phyloP scores from a whole-genome alignment of 1,140 invertebrate genomes.

The Papilio glaucus region DNA sequence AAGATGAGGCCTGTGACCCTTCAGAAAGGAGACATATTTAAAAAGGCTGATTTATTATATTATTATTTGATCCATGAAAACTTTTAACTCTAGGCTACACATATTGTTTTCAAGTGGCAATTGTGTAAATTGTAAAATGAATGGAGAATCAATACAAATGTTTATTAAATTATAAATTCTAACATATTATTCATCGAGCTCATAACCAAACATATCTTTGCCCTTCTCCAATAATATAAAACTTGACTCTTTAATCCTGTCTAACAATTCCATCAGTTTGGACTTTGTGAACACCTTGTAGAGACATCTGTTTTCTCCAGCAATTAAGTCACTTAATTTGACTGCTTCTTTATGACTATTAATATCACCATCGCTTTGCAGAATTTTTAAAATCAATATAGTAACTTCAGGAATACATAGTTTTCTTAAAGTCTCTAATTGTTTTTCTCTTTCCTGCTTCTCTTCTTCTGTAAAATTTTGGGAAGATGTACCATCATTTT shows the following conservation, averaged over 20 bases:
- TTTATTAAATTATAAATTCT: slow-evolving; percentile 51
- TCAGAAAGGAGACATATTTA: too few species aligned
- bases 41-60: too few species aligned
- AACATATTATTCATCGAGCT: slow-evolving; percentile 65
- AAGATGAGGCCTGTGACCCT: too few species aligned
- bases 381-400: slow-evolving; percentile 90
- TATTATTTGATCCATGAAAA: too few species aligned
- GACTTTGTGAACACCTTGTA: slow-evolving; percentile 92
- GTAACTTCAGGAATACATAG: slow-evolving; percentile 93
- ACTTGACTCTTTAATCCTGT: slow-evolving; percentile 91
- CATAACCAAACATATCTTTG: slow-evolving; percentile 89
- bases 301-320: slow-evolving; percentile 90
- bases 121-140: slow-evolving; percentile 45
- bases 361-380: slow-evolving; percentile 89
- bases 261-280: slow-evolving; percentile 89
- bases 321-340: slow-evolving; percentile 91
- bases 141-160: slow-evolving; percentile 53
- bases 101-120: too few species aligned
- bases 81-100: too few species aligned
- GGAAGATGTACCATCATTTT: slow-evolving; percentile 77
- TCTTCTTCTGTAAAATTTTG: slow-evolving; percentile 77
- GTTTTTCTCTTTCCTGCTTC: slow-evolving; percentile 82
- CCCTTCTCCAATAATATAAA: slow-evolving; percentile 87
- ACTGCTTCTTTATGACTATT: slow-evolving; percentile 92
- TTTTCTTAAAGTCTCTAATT: slow-evolving; percentile 90